Evolutionary conservation across 2,888 invertebrate genomes (phyloP).

Genomic region (Lochmaea crataegi): DNA sequence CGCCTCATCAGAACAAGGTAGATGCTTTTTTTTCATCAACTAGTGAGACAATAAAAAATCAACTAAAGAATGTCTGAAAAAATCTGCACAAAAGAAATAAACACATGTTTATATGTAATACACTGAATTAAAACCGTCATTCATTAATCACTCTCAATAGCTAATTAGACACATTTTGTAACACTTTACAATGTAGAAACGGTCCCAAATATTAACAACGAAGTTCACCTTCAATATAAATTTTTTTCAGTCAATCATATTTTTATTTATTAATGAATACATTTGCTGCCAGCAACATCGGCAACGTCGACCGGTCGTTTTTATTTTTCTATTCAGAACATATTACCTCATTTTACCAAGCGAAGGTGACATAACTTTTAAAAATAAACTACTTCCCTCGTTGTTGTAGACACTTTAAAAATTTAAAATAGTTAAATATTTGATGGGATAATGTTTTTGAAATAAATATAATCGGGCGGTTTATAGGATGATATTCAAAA

Average conservation of each 20-base stretch:
- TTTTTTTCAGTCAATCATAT: conserved; percentile 37
- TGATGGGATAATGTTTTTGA: too few relatives aligned
- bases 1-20: too few relatives aligned
- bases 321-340: conserved; percentile 44
- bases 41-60: too few relatives aligned
- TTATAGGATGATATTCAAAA: too few relatives aligned
- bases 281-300: conserved; percentile 33
- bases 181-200: neutral
- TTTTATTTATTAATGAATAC: conserved; percentile 36
- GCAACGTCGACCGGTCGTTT: conserved; percentile 18
- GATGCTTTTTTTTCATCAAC: too few relatives aligned
- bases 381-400: conserved; percentile 45
- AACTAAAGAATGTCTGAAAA: too few relatives aligned
- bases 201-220: conserved; percentile 26
- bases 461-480: too few relatives aligned
- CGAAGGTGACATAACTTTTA: conserved; percentile 53
- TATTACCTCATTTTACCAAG: conserved; percentile 44
- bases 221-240: conserved; percentile 37
- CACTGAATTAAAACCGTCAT: neutral
- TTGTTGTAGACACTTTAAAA: conserved; percentile 22
- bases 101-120: conserved; percentile 1
- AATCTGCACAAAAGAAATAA: too few relatives aligned
- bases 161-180: conserved; percentile 7
- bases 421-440: conserved; percentile 26
- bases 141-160: neutral